Evolutionary conservation across 1,140 invertebrate species (phyloP), one percentile per base, ranked within the genome.

Genomic region (Schlechtendalia chinensis): DNA sequence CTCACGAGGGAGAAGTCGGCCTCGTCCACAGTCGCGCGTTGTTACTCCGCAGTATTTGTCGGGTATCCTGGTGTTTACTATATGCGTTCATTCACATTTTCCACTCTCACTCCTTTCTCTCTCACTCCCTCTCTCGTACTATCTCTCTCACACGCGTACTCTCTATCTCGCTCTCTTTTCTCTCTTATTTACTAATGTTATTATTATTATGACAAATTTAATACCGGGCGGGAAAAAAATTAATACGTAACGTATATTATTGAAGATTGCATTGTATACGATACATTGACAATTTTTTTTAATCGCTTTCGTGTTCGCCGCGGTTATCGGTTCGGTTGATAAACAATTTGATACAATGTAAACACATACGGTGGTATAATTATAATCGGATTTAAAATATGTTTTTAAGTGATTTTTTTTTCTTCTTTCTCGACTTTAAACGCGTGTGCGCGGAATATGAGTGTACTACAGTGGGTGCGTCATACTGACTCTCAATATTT

Each of bases 41-140:
- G 32, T 79, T 45, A 45, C 58, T 79, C 50, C 75, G 58, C 75
- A 79, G 75, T 79, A 54, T 79, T 45, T 50, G 56, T 63, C 39
- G 75, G 58, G 22, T 61, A 24, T 47, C 17, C 39, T 47, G 24
- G 58, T 63, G 75, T 79, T 59, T 79, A 79, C 58, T 50, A 16
- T 61, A 50, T 32, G 75, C 75, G 75, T 79, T 79, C 75, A 79
- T 79, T 79, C 58, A 79, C 75, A 19, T 79, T 79, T 58, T 39
- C 58, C 69, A 29, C 50, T 53, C 69, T 27, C 69, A 54, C 50
- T 29, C 24, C 27, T 72, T 22, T 32, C 24, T n/a, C 24, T 29
- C 17, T 12, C 8, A 12, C 24, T 32, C 24, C 19, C 24, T 16
- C 65, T 22, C 39, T n/a, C 19, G 3, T 2, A n/a, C 29, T n/a